A percentile compares a stretch with the other conserved stretches of the same genome.
These are phyloP conservation scores for Armadillidium nasatum DNA, from an alignment of 1,140 invertebrate species.

Conservation along the genomic window DNA sequence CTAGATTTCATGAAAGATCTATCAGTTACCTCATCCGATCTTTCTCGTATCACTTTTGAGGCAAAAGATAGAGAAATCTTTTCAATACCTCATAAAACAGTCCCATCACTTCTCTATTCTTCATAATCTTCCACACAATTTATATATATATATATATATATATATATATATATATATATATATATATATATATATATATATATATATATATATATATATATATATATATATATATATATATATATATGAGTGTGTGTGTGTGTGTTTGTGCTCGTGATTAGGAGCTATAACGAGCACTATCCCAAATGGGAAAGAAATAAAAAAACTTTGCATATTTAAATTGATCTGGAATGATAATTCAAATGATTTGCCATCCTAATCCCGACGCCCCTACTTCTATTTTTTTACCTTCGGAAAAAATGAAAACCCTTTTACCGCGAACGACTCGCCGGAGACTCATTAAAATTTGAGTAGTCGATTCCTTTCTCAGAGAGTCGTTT, in stretches of 20 bases:
- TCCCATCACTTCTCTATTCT: too few relatives aligned
- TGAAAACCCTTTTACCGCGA: background rate
- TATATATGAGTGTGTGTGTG: background rate
- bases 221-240: conserved; percentile 14
- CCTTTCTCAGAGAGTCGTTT: background rate
- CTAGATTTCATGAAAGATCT: too few relatives aligned
- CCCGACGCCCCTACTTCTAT: background rate
- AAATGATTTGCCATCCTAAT: background rate
- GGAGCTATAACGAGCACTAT: too few relatives aligned
- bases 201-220: conserved; percentile 7
- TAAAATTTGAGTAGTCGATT: conserved; percentile 12
- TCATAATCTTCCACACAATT: too few relatives aligned
- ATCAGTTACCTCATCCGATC: too few relatives aligned
- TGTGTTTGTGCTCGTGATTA: too few relatives aligned
- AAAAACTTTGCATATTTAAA: background rate
- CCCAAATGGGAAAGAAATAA: too few relatives aligned
- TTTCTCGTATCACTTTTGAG: too few relatives aligned
- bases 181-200: conserved; percentile 3
- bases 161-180: conserved; percentile 19
- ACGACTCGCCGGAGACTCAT: background rate
- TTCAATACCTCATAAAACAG: too few relatives aligned
- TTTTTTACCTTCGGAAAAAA: background rate
- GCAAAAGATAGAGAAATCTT: too few relatives aligned
- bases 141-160: background rate
- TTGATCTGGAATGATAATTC: background rate